These are phyloP conservation scores for Pithys albifrons DNA, from an alignment of 2,113 vertebrate species.

Conservation along the genomic window DNA sequence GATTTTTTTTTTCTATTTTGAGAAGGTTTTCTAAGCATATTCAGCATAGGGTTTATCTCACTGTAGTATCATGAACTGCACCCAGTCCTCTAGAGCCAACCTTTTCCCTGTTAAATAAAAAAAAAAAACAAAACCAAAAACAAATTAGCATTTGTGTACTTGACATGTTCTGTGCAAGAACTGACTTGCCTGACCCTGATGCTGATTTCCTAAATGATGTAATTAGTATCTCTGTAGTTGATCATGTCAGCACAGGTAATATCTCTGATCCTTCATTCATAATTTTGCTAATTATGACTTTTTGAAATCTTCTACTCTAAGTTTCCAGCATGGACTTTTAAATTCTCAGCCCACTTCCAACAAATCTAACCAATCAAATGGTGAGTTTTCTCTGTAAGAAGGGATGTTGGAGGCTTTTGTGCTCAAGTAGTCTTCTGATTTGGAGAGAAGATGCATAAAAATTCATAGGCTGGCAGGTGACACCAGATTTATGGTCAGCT, in stretches of 20 bases:
- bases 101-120: background rate
- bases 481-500: background rate
- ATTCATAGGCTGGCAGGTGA: background rate
- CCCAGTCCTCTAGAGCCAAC: background rate
- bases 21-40: background rate
- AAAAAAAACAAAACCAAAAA: background rate
- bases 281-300: background rate
- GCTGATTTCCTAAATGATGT: background rate
- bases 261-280: background rate
- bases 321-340: background rate
- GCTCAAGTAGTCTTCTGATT: background rate
- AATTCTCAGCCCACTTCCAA: background rate
- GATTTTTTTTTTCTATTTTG: background rate
- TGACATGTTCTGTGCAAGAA: background rate
- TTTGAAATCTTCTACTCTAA: background rate
- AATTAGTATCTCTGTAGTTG: background rate
- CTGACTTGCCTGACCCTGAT: background rate
- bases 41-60: background rate
- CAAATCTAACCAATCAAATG: background rate
- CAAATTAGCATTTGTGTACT: background rate
- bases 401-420: background rate
- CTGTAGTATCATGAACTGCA: background rate
- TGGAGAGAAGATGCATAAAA: background rate
- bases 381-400: background rate
- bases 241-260: background rate